A percentile compares a stretch with the other conserved stretches of the same genome.
These are phyloP conservation scores for Narcine bancroftii DNA, from an alignment of 2,113 vertebrate species.

Conservation along the genomic window DNA sequence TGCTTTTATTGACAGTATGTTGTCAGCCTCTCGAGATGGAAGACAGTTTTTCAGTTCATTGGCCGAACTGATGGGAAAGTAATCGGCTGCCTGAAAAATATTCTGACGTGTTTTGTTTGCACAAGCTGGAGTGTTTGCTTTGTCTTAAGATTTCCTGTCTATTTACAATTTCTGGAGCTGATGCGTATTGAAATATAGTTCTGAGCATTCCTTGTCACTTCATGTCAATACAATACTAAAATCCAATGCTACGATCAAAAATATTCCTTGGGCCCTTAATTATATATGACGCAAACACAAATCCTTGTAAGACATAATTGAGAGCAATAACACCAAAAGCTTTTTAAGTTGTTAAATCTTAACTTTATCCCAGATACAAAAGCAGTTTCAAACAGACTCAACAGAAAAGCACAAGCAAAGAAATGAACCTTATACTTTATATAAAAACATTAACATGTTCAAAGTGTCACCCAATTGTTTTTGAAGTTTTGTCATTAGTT, in stretches of 20 bases:
- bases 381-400: constrained; percentile 21
- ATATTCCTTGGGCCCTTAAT: neutral
- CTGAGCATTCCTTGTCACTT: neutral
- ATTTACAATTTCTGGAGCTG: neutral
- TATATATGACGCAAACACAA: neutral
- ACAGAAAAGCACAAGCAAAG: constrained; percentile 23
- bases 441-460: constrained; percentile 29
- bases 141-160: neutral
- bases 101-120: constrained; percentile 5
- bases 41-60: constrained; percentile 24
- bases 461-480: constrained; percentile 14
- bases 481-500: constrained; percentile 40
- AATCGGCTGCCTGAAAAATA: constrained; percentile 10
- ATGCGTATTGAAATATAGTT: neutral
- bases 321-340: constrained; percentile 11
- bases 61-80: neutral
- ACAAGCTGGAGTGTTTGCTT: constrained; percentile 19
- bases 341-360: neutral
- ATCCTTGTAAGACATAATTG: neutral
- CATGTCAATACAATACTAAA: neutral
- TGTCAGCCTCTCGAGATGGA: constrained; percentile 27
- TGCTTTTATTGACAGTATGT: constrained; percentile 27
- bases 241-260: neutral
- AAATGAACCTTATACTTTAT: constrained; percentile 26
- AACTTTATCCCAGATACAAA: constrained; percentile 6